Evolutionary conservation across 2,797 vertebrate species (phyloP), one percentile per base, ranked within the genome.

Genomic region (Gila robusta): DNA sequence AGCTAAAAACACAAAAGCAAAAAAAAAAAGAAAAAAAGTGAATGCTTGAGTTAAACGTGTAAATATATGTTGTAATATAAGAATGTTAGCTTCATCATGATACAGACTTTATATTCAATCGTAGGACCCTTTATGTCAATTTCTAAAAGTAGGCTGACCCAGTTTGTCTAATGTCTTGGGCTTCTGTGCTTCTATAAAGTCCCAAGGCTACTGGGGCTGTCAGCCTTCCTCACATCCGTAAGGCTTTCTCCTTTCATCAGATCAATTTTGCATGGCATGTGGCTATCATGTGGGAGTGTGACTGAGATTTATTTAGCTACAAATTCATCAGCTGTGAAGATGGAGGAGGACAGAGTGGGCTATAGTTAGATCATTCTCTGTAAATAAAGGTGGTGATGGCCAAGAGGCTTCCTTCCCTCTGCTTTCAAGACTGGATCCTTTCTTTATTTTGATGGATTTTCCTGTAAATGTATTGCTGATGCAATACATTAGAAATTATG

Each of bases 131-230:
- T 89, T 72, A 49, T 87, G 39, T 67, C 83, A 85, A 67, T 41
- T 66, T 82, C 72, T 85, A 82, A 90, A 89, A 90, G 82, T 83
- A 87, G 85, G 37, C 73, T 91, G 89, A 91, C 90, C 91, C 89
- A 92, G 84, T 91, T 91, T 82, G 69, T 47, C 32, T 52, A 73
- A 56, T 26, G n/a, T 84, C 78, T 74, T 72, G 26, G 77, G 56
- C 72, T 84, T 76, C 70, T 67, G 70, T 67, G 80, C 66, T 59
- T 59, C 80, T 54, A 41, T 19, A 28, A 26, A 83, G 56, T 89
- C 84, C 88, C 89, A 47, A 74, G 73, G 86, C 79, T 82, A 47
- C 64, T 67, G 62, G 83, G 73, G 80, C 86, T 90, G 77, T 87
- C 85, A 82, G 84, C 21, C 47, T 76, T 81, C 11, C 26, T 39